Percentiles rank a stretch among this genome's conserved stretches.
These are phyloP conservation scores for Pegoplata infirma DNA, from an alignment of 2,888 invertebrate species.

Conservation along the genomic window DNA sequence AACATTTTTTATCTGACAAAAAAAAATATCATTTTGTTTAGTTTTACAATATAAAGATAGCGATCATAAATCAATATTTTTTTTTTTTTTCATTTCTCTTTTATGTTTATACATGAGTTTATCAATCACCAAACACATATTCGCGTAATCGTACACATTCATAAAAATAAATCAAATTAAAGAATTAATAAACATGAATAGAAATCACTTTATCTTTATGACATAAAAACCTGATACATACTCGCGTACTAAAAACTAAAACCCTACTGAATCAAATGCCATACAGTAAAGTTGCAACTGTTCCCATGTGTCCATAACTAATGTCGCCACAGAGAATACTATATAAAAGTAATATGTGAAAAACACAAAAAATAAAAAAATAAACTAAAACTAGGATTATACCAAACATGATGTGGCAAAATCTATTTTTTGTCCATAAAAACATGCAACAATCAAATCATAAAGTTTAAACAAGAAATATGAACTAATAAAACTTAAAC, in stretches of 20 bases:
- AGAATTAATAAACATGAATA: conserved; percentile 53
- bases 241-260: too few relatives aligned
- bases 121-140: conserved; percentile 48
- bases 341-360: background rate
- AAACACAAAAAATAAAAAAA: background rate
- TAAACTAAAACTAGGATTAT: conserved; percentile 40
- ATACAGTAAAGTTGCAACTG: conserved; percentile 38
- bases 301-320: conserved; percentile 57
- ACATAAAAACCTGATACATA: conserved; percentile 36
- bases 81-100: background rate
- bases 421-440: conserved; percentile 1
- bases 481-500: conserved; percentile 53
- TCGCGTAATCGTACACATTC: too few relatives aligned
- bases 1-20: too few relatives aligned
- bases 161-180: conserved; percentile 58
- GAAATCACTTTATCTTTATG: conserved; percentile 57
- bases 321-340: conserved; percentile 59
- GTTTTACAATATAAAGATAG: background rate
- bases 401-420: conserved; percentile 48
- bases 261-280: conserved; percentile 35
- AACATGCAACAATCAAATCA: conserved; percentile 50
- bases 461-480: conserved; percentile 19
- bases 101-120: conserved; percentile 15
- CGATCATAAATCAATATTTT: conserved; percentile 47
- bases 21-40: too few relatives aligned